A percentile compares a stretch with the other conserved stretches of the same genome.
Conservation (phyloP, 2,113 vertebrate genomes). For the Apodemus sylvaticus region DNA sequence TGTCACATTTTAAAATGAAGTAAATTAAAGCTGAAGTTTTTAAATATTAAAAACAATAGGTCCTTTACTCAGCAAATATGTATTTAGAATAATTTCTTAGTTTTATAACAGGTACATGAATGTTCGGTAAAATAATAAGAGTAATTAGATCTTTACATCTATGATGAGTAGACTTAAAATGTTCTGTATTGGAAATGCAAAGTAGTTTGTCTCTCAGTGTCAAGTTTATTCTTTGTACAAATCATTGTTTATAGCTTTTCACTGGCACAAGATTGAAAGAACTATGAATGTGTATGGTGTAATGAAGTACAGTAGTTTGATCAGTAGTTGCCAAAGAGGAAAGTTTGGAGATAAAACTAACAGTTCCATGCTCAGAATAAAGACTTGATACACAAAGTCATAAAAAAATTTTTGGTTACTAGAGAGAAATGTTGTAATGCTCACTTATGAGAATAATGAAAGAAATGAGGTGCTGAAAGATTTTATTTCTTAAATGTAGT, state of each 20-base stretch:
- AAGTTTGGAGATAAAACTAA: not conserved
- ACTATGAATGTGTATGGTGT: not conserved
- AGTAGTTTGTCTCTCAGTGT: not conserved
- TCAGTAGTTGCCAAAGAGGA: not conserved
- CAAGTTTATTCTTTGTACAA: not conserved
- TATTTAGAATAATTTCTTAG: not conserved
- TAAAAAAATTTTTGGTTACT: not conserved
- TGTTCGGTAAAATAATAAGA: not conserved
- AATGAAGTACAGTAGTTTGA: not conserved
- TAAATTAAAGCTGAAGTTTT: not conserved
- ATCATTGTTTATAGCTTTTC: not conserved
- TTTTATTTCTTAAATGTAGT: not conserved
- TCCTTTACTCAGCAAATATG: not conserved
- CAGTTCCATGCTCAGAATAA: not conserved
- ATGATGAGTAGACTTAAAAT: not conserved
- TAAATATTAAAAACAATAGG: not conserved
- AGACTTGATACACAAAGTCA: not conserved
- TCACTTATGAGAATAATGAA: not conserved
- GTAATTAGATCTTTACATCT: not conserved
- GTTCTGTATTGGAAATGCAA: not conserved
- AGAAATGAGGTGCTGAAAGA: not conserved
- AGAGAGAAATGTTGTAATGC: not conserved
- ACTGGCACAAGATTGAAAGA: not conserved
- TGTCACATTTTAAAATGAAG: not conserved
- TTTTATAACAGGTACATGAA: not conserved